Evolutionary conservation across 2,888 invertebrate genomes (phyloP).

Genomic region (Achlya flavicornis): DNA sequence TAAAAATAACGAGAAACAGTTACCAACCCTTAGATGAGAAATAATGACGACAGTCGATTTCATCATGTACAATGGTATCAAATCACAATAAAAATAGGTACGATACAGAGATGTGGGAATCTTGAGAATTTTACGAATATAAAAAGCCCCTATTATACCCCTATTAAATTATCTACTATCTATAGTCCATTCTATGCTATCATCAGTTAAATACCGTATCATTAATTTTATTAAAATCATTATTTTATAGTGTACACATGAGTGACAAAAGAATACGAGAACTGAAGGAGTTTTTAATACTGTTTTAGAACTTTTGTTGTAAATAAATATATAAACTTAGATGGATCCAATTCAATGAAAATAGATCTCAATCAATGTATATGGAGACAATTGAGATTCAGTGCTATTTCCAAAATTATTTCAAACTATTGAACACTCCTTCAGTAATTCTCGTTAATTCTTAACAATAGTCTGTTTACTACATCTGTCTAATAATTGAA

Average conservation of each 20-base stretch:
- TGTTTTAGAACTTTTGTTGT: neutral
- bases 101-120: constrained; percentile 23
- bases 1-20: constrained; percentile 46
- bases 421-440: neutral
- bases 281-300: neutral
- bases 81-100: constrained; percentile 48
- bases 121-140: constrained; percentile 36
- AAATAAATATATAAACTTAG: no score
- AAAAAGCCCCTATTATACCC: constrained; percentile 74
- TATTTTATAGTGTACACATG: constrained; percentile 28
- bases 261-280: constrained; percentile 12
- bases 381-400: neutral
- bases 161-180: constrained; percentile 77
- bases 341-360: neutral
- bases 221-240: constrained; percentile 42
- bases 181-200: constrained; percentile 73
- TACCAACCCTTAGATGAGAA: constrained; percentile 44
- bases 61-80: constrained; percentile 26
- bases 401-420: neutral
- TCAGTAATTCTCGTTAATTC: constrained; percentile 11
- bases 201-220: constrained; percentile 66
- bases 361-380: neutral
- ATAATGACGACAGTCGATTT: constrained; percentile 50
- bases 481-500: constrained; percentile 13
- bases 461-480: constrained; percentile 16